Conservation (phyloP, 2,797 vertebrate genomes). For the Taenioides sp. region DNA sequence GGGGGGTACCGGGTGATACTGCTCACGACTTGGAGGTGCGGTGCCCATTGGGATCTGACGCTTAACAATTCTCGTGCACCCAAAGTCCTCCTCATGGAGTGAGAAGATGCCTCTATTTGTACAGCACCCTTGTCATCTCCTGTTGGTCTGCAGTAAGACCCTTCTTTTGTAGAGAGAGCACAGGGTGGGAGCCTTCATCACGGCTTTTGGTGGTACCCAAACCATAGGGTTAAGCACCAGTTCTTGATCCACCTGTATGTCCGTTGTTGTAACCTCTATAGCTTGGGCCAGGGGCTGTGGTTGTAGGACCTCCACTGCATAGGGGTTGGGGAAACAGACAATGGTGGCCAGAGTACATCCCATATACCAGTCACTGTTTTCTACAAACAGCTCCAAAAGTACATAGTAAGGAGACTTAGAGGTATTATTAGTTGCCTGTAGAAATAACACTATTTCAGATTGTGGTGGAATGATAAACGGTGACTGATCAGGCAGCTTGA, state of each 20-base stretch:
- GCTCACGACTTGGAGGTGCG: neutral
- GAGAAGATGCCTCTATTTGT: neutral
- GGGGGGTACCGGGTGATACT: neutral
- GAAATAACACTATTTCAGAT: neutral
- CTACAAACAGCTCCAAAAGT: neutral
- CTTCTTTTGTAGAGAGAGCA: neutral
- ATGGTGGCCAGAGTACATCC: neutral
- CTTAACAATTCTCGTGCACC: neutral
- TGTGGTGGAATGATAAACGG: neutral
- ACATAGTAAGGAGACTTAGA: neutral
- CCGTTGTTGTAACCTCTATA: neutral
- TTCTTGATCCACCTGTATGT: neutral
- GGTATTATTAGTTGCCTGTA: neutral
- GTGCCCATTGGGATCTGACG: neutral
- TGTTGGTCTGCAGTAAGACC: neutral
- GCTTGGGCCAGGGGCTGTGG: neutral
- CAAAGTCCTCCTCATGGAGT: neutral
- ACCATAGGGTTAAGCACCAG: neutral
- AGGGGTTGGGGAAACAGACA: neutral
- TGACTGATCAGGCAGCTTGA: neutral
- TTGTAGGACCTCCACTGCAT: neutral
- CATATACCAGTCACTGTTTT: neutral
- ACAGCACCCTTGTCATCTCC: neutral
- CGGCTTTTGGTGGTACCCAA: neutral
- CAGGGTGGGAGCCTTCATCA: neutral